Conservation (phyloP, 37 sponge, comb jelly and placozoan genomes). For the Bolinopsis microptera region DNA sequence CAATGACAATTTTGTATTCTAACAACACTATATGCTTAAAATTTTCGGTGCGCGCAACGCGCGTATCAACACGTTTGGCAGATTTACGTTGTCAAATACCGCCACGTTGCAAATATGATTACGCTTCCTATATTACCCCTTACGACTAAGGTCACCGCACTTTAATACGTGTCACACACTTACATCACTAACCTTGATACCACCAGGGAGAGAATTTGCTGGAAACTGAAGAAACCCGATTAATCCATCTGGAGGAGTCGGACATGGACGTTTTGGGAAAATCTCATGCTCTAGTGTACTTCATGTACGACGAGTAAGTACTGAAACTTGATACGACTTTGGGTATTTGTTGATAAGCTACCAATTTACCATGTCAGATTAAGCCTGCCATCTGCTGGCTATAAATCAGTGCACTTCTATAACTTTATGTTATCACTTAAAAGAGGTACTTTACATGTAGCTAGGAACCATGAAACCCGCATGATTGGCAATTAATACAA, state of each 20-base stretch:
- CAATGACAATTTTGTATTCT: not conserved
- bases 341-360: not conserved
- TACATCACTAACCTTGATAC: not conserved
- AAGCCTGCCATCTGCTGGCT: too few relatives aligned
- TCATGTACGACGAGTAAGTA: slow-evolving; percentile 63
- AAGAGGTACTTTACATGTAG: not conserved
- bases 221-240: not conserved
- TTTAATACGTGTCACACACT: not conserved
- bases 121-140: not conserved
- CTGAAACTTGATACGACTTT: not conserved
- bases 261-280: slow-evolving; percentile 41
- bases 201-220: not conserved
- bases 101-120: slow-evolving; percentile 56
- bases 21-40: not conserved
- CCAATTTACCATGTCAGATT: too few relatives aligned
- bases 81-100: not conserved
- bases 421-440: not conserved
- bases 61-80: not conserved
- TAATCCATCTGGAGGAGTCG: not conserved
- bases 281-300: slow-evolving; percentile 40
- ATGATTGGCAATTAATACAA: too few relatives aligned
- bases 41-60: not conserved
- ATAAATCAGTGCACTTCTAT: not conserved
- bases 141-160: not conserved
- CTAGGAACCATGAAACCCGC: too few relatives aligned